phyloP scores from a whole-genome alignment of 2,113 vertebrate species.

The Crocuta crocuta region DNA sequence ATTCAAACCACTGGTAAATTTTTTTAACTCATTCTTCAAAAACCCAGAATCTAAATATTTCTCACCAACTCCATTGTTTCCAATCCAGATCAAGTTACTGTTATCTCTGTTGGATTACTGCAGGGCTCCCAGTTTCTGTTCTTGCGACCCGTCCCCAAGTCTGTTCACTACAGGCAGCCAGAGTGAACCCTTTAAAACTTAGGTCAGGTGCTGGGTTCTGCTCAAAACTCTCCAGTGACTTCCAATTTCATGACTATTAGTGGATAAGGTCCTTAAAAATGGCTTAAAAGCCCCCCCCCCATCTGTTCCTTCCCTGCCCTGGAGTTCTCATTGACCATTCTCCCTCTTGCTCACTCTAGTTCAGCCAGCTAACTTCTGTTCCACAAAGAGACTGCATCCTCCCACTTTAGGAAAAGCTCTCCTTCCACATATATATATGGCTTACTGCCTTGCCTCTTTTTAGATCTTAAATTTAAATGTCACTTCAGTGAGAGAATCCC shows the following conservation, averaged over 20 bases:
- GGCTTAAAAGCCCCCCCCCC: not conserved
- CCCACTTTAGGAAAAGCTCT: not conserved
- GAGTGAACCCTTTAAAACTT: slow-evolving; percentile 28
- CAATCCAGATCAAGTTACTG: not conserved
- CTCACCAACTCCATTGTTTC: slow-evolving; percentile 9
- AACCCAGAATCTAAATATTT: not conserved
- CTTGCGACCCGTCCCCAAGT: not conserved
- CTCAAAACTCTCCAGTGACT: not conserved
- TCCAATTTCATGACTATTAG: not conserved
- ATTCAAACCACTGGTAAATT: not conserved
- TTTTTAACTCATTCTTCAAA: slow-evolving; percentile 12
- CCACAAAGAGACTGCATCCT: not conserved
- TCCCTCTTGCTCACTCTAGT: not conserved
- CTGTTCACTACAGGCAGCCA: not conserved
- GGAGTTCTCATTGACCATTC: not conserved
- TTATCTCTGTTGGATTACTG: not conserved
- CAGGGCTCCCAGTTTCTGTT: not conserved
- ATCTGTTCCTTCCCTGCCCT: not conserved
- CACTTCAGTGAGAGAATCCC: not conserved
- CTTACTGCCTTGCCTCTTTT: not conserved
- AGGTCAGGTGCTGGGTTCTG: not conserved
- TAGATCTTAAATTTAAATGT: not conserved
- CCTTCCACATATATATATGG: not conserved
- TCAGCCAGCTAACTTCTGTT: not conserved
- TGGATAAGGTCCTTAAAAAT: not conserved